Base-by-base conservation (phyloP, 1,140 invertebrate genomes). In the Pseudomyrmex gracilis region DNA sequence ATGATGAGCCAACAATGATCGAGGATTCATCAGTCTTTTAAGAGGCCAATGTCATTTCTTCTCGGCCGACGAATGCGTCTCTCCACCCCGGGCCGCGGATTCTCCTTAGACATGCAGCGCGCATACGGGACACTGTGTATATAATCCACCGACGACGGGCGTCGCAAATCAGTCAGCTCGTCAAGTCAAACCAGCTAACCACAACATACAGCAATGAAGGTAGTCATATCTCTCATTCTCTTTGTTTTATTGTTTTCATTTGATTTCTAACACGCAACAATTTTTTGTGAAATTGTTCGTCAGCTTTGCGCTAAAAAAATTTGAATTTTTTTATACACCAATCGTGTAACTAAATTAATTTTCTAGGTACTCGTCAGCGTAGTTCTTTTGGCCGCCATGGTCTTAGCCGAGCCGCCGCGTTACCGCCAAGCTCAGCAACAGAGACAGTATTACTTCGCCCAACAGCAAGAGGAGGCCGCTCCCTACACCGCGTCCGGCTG, bases 401-500 rank as follows among this genome's bases (percentile, higher is more conserved):
- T 83, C 0, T 22, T 87, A 66, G 93, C 93, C n/a, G 93, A 94
- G 24, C 93, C 93, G 66, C 92, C 92, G 10, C 78, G 67, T 0
- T 92, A 90, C 67, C 90, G 90, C 13, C 90, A 90, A 82, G 87
- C 63, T n/a, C 85, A 90, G 43, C 87, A 82, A 57, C 88, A 90
- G n/a, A 88, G 88, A 53, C 88, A 92, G 20, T 92, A 90, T 22
- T 94, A 93, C 51, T 93, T 93, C 15, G 91, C 93, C 0, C 90
- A 90, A 22, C 92, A 92, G 2, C 90, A 92, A 22, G 91, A 91
- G 51, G 88, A 91, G 61, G 7, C 87, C 2, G 84, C 88, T 2
- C 95, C 95, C 3, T 96, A 96, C 76, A 67, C 93, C 0, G 87
- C 95, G 0, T 95, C 95, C 24, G 95, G 95, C 2, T 96, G 95